Percentiles rank a stretch among this genome's conserved stretches.
Evolutionary conservation across 2,113 vertebrate species (phyloP).

Genomic region (Etheostoma spectabile): DNA sequence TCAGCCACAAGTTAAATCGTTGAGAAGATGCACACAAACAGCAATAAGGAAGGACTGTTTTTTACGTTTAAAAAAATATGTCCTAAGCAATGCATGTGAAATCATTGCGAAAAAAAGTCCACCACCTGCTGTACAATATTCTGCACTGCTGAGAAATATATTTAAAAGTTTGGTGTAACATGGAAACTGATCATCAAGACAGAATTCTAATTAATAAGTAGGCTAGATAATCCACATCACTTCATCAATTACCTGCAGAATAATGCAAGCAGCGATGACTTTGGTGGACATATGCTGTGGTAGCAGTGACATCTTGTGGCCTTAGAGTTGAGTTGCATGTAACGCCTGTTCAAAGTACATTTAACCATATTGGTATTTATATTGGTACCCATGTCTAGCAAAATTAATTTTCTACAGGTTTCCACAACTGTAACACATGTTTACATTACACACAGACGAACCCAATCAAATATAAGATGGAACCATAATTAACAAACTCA

Average conservation of each 20-base stretch:
- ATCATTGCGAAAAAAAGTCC: not conserved
- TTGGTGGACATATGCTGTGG: not conserved
- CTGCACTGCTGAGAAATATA: not conserved
- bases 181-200: no score
- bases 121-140: not conserved
- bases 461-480: not conserved
- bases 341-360: not conserved
- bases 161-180: not conserved
- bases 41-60: not conserved
- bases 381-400: no score
- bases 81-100: not conserved
- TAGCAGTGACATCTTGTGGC: conserved; percentile 68
- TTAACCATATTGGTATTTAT: not conserved
- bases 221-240: not conserved
- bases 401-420: not conserved
- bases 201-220: not conserved
- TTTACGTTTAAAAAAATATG: not conserved
- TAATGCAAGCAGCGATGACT: not conserved
- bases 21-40: conserved; percentile 21
- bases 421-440: not conserved
- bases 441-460: not conserved
- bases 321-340: conserved; percentile 4
- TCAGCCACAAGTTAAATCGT: conserved; percentile 41
- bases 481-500: not conserved
- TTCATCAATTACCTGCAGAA: conserved; percentile 26